These are phyloP conservation scores for Antigone vipio DNA, from an alignment of 2,113 vertebrate genomes.

Conservation along the genomic window DNA sequence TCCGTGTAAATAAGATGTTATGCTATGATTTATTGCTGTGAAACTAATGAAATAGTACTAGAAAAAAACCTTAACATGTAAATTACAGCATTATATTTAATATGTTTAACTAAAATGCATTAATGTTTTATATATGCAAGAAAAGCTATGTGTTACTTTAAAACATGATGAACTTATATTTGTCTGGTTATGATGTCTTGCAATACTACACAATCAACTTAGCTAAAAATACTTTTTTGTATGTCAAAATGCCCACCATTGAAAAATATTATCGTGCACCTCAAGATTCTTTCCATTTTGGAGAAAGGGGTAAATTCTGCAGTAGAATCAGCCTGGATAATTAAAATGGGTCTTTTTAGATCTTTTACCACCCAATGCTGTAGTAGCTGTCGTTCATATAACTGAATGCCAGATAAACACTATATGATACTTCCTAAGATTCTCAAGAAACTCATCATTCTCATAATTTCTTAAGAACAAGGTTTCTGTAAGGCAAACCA, in stretches of 20 bases:
- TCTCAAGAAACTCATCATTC: conserved; percentile 57
- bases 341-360: conserved; percentile 19
- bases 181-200: conserved; percentile 45
- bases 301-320: conserved; percentile 56
- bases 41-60: conserved; percentile 69
- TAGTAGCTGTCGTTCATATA: conserved; percentile 32
- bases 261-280: conserved; percentile 69
- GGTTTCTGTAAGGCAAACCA: conserved; percentile 70
- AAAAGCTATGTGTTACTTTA: conserved; percentile 52
- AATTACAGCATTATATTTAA: conserved; percentile 51
- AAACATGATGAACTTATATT: conserved; percentile 64
- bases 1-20: conserved; percentile 61
- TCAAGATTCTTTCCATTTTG: conserved; percentile 44
- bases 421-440: conserved; percentile 50
- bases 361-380: conserved; percentile 17
- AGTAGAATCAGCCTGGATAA: conserved; percentile 55
- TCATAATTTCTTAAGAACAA: conserved; percentile 52
- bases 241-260: conserved; percentile 70
- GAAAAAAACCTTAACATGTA: conserved; percentile 53
- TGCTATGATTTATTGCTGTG: conserved; percentile 75
- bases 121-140: conserved; percentile 58
- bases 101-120: conserved; percentile 68
- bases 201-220: conserved; percentile 66
- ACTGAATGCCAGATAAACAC: conserved; percentile 50
- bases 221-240: conserved; percentile 70